Percentiles rank a stretch among this genome's conserved stretches.
Evolutionary conservation across 2,888 invertebrate species (phyloP).

Genomic region (Nemoura dubitans): DNA sequence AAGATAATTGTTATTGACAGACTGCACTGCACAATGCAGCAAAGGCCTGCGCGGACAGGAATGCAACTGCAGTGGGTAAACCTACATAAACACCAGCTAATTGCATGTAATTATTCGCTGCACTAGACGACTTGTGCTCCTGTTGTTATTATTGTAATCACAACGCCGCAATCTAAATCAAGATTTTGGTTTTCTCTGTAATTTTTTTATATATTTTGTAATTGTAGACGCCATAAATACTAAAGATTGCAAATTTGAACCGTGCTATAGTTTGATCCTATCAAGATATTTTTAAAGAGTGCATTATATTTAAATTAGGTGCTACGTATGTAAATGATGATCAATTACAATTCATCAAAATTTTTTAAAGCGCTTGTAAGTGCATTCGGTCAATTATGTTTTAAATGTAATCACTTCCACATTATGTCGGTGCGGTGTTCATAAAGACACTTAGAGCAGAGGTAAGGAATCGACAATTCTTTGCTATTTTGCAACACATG

Average conservation of each 20-base stretch:
- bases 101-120: neutral
- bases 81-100: neutral
- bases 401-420: neutral
- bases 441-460: neutral
- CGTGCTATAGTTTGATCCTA: neutral
- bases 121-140: neutral
- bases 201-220: neutral
- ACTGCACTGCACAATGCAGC: neutral
- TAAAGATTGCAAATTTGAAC: neutral
- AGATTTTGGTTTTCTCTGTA: neutral
- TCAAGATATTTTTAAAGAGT: neutral
- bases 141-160: neutral
- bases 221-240: neutral
- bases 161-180: neutral
- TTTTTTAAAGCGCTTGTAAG: neutral
- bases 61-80: neutral
- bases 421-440: neutral
- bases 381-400: neutral
- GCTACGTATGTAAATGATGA: neutral
- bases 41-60: neutral
- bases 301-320: neutral
- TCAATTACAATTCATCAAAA: neutral
- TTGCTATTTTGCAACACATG: neutral
- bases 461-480: neutral
- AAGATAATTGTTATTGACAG: neutral